These are phyloP conservation scores for Antheraea assamensis DNA, from an alignment of 2,888 invertebrate genomes.

Conservation along the genomic window DNA sequence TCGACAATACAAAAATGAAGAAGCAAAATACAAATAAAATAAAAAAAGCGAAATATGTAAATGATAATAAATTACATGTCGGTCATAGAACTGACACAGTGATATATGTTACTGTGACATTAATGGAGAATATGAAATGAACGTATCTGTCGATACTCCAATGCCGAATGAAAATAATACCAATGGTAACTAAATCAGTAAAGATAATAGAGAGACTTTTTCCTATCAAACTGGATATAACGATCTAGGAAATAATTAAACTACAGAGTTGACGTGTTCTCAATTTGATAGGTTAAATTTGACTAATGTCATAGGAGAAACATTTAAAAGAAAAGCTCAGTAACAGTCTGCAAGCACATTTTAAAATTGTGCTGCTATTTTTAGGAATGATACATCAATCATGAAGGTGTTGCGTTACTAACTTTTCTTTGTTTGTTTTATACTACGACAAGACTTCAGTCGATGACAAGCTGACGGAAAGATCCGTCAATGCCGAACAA, in stretches of 20 bases:
- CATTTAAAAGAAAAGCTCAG: constrained; percentile 12
- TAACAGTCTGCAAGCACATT: not conserved
- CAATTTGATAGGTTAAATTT: constrained; percentile 12
- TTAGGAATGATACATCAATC: constrained; percentile 16
- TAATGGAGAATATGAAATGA: not conserved
- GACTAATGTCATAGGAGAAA: constrained; percentile 6
- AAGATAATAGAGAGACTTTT: constrained; percentile 54
- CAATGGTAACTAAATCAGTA: constrained; percentile 60
- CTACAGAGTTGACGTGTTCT: not conserved
- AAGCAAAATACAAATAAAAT: constrained; percentile 14
- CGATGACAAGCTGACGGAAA: constrained; percentile 92
- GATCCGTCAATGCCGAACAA: constrained; percentile 95
- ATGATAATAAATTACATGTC: not conserved
- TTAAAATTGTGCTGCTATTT: not conserved
- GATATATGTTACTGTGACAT: constrained; percentile 2
- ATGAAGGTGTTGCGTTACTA: constrained; percentile 8
- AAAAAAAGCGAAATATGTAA: constrained; percentile 5
- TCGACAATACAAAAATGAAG: constrained; percentile 39
- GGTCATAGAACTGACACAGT: not conserved
- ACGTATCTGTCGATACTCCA: constrained; percentile 19
- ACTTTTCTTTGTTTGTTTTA: constrained; percentile 17
- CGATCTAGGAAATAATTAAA: not conserved
- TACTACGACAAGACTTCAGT: constrained; percentile 67
- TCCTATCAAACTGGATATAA: constrained; percentile 37
- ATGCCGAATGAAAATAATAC: constrained; percentile 31